A percentile compares a stretch with the other conserved stretches of the same genome.
phyloP scores from a whole-genome alignment of 2,888 invertebrate species.

The Herminia tarsipennalis region DNA sequence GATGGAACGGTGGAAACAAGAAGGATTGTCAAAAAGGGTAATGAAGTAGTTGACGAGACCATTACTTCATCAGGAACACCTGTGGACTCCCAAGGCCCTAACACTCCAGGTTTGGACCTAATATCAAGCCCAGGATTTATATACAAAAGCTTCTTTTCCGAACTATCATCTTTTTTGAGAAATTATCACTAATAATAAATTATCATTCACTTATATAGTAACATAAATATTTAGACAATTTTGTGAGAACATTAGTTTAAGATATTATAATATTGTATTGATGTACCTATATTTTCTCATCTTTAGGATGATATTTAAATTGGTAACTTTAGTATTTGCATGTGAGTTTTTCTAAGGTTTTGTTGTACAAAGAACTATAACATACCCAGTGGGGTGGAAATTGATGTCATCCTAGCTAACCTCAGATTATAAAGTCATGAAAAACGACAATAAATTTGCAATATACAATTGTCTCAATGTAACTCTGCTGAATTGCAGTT shows the following conservation, averaged over 20 bases:
- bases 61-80: slow-evolving; percentile 55
- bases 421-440: no score
- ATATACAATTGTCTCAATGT: no score
- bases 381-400: no score
- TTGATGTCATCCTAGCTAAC: no score
- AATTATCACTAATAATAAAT: slow-evolving; percentile 60
- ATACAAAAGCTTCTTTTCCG: slow-evolving; percentile 55
- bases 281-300: slow-evolving; percentile 27
- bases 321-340: not conserved
- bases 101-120: slow-evolving; percentile 54
- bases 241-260: slow-evolving; percentile 27
- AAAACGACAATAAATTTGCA: no score
- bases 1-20: slow-evolving; percentile 76
- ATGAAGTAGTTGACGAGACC: slow-evolving; percentile 73
- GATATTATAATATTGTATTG: slow-evolving; percentile 21
- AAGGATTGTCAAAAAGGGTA: slow-evolving; percentile 73
- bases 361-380: no score
- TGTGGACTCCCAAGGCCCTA: slow-evolving; percentile 44
- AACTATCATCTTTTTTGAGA: slow-evolving; percentile 67
- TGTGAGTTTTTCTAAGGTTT: no score
- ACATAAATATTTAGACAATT: slow-evolving; percentile 19
- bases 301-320: not conserved
- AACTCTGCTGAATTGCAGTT: no score
- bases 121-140: slow-evolving; percentile 55
- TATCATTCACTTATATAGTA: slow-evolving; percentile 13